phyloP scores from a whole-genome alignment of 2,113 vertebrate species.

The Rynchops niger region DNA sequence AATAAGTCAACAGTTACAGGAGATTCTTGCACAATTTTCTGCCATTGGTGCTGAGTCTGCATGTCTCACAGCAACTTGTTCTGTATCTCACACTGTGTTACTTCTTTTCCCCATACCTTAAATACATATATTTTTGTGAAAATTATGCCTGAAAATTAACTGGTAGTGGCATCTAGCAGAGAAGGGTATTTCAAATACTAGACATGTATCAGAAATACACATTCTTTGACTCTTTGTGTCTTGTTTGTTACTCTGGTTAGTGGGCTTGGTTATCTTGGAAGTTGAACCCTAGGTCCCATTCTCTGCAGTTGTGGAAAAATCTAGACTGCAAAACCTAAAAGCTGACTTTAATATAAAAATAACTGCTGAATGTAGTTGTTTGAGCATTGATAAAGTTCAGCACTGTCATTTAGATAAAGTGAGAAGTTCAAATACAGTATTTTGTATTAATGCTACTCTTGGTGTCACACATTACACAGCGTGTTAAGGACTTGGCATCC shows the following conservation, averaged over 20 bases:
- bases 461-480: neutral
- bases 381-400: neutral
- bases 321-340: neutral
- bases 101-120: neutral
- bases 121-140: neutral
- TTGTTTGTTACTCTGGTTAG: neutral
- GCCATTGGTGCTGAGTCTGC: neutral
- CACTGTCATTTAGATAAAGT: neutral
- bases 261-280: neutral
- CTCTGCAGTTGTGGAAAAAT: neutral
- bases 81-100: neutral
- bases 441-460: neutral
- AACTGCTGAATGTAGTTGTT: neutral
- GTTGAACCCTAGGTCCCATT: neutral
- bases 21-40: neutral
- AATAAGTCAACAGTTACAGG: slow-evolving; percentile 1
- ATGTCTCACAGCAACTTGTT: neutral
- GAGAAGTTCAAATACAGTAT: neutral
- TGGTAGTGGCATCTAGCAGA: neutral
- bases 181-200: neutral
- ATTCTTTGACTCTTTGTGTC: neutral
- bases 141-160: neutral
- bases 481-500: neutral
- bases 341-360: neutral
- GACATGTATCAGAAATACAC: neutral